phyloP scores from a whole-genome alignment of 2,888 invertebrate genomes.

The Agrochola lota region DNA sequence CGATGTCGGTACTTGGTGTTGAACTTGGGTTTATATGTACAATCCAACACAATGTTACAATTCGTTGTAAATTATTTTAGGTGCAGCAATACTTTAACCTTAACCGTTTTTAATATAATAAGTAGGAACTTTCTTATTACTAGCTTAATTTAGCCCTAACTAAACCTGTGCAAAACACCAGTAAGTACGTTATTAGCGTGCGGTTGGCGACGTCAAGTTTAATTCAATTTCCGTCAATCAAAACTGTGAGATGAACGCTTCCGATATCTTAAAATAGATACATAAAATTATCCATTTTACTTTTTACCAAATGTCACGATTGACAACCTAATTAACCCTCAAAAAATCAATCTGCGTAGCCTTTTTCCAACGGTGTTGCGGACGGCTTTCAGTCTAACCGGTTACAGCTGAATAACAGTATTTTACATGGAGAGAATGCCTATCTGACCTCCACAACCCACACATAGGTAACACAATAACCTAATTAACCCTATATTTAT shows the following conservation, averaged over 20 bases:
- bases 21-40: not conserved
- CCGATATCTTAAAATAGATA: not conserved
- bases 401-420: too few species aligned
- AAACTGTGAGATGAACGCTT: not conserved
- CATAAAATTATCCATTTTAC: not conserved
- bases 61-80: not conserved
- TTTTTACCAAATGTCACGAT: not conserved
- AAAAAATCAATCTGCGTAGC: too few species aligned
- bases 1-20: not conserved
- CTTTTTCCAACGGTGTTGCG: too few species aligned
- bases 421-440: too few species aligned
- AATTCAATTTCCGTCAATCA: conserved; percentile 4
- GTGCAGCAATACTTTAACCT: not conserved
- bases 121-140: too few species aligned
- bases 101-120: not conserved
- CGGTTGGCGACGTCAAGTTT: not conserved
- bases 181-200: not conserved
- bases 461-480: too few species aligned
- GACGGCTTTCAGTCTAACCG: too few species aligned
- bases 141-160: not conserved
- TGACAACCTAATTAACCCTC: not conserved
- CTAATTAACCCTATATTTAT: not conserved
- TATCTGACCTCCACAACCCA: too few species aligned
- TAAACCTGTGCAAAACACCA: not conserved
- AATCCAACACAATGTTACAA: not conserved